These are phyloP conservation scores for Chaetodon trifascialis DNA, from an alignment of 2,113 vertebrate genomes.

Conservation along the genomic window DNA sequence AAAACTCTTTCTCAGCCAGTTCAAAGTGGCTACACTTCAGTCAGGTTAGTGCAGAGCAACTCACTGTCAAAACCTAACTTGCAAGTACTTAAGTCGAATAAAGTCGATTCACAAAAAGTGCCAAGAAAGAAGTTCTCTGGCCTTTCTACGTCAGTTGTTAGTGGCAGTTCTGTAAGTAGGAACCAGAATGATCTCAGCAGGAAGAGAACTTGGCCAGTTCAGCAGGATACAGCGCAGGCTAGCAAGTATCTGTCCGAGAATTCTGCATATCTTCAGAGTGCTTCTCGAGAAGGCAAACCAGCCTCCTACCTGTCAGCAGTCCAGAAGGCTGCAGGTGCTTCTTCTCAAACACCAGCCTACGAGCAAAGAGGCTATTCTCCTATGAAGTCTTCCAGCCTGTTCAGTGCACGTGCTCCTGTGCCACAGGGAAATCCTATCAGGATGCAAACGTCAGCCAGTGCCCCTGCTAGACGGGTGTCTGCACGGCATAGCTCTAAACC, in stretches of 20 bases:
- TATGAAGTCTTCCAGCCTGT: not conserved
- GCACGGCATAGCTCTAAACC: fast-evolving
- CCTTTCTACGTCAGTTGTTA: constrained; percentile 8
- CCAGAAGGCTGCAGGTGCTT: not conserved
- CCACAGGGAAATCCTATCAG: fast-evolving
- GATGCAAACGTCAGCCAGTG: constrained; percentile 5
- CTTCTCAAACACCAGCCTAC: not conserved
- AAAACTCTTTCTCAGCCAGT: not conserved
- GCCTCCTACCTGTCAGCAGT: not conserved
- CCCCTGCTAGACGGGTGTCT: not conserved
- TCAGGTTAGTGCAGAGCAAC: not conserved
- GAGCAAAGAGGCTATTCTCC: not conserved
- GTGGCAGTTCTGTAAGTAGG: constrained; percentile 1
- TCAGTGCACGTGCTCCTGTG: fast-evolving
- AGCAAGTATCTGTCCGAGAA: not conserved
- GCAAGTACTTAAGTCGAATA: fast-evolving
- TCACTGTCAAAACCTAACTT: not conserved
- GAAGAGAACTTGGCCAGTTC: not conserved
- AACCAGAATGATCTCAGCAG: not conserved
- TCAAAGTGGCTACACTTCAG: not conserved
- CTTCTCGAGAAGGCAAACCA: not conserved
- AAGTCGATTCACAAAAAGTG: fast-evolving
- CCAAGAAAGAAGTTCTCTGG: not conserved
- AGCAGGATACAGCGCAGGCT: not conserved
- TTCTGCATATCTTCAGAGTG: not conserved